Conservation (phyloP, 1,140 invertebrate genomes). For the Neodiprion virginianus region DNA sequence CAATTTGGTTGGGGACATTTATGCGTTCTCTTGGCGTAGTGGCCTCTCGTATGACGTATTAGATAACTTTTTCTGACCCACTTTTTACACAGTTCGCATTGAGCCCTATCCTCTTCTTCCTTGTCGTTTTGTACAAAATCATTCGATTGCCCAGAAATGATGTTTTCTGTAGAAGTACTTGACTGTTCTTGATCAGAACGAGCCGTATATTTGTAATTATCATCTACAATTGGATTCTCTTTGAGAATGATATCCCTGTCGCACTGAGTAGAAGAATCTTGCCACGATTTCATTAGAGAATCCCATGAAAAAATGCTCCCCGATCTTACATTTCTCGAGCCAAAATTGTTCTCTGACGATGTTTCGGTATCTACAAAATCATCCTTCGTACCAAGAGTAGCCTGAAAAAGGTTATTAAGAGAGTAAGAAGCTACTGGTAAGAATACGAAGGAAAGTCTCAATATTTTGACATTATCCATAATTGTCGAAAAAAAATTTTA, state of each 20-base stretch:
- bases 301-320: neutral
- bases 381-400: no score
- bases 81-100: conserved; percentile 58
- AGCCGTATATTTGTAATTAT: neutral
- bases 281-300: neutral
- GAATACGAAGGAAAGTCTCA: no score
- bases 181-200: neutral
- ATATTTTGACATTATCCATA: neutral
- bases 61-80: conserved; percentile 42
- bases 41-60: conserved; percentile 12
- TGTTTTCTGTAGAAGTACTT: conserved; percentile 42
- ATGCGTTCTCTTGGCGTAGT: conserved; percentile 11
- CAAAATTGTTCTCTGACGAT: neutral
- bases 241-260: neutral
- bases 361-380: neutral
- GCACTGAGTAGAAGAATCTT: neutral
- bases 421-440: no score
- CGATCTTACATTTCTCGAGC: neutral
- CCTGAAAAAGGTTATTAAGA: no score
- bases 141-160: conserved; percentile 60
- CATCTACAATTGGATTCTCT: neutral
- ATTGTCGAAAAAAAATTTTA: neutral
- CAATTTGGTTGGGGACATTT: neutral
- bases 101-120: conserved; percentile 47
- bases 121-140: conserved; percentile 54